phyloP scores from a whole-genome alignment of 2,888 invertebrate species.

The Ptychoptera albimana region DNA sequence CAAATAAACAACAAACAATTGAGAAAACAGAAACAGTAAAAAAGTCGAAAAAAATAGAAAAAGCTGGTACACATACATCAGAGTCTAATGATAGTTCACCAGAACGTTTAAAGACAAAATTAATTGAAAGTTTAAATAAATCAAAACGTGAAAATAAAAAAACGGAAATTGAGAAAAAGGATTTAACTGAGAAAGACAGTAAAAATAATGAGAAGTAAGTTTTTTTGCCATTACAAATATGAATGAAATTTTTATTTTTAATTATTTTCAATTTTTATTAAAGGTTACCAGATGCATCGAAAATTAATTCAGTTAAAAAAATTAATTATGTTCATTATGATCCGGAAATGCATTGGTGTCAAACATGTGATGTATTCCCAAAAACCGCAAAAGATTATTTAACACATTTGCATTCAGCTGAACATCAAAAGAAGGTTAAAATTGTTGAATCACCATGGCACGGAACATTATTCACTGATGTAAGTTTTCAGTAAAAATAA shows the following conservation, averaged over 20 bases:
- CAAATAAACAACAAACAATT: no score
- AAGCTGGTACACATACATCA: not conserved
- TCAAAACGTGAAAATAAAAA: slow-evolving; percentile 5
- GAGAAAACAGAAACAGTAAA: slow-evolving; percentile 9
- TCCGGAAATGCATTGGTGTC: slow-evolving; percentile 83
- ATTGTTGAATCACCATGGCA: slow-evolving; percentile 29
- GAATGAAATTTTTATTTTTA: not conserved
- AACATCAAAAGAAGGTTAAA: slow-evolving; percentile 40
- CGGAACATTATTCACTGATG: slow-evolving; percentile 21
- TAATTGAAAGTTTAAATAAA: slow-evolving; percentile 28
- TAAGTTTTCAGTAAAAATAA: slow-evolving; percentile 9
- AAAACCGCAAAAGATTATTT: slow-evolving; percentile 73
- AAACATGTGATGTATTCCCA: slow-evolving; percentile 72
- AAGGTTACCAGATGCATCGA: not conserved
- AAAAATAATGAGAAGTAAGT: not conserved
- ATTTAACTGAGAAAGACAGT: not conserved
- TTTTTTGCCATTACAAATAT: not conserved
- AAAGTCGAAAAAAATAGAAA: slow-evolving; percentile 9
- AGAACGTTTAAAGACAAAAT: slow-evolving; percentile 26
- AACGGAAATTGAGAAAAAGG: not conserved
- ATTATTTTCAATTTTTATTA: not conserved
- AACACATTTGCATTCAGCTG: slow-evolving; percentile 63
- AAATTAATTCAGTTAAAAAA: slow-evolving; percentile 20
- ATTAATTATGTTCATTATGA: slow-evolving; percentile 75
- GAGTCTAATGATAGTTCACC: slow-evolving; percentile 22